Evolutionary conservation across 2,888 invertebrate species (phyloP), one percentile per base, ranked within the genome.

Genomic region (Lithophane semibrunnea): DNA sequence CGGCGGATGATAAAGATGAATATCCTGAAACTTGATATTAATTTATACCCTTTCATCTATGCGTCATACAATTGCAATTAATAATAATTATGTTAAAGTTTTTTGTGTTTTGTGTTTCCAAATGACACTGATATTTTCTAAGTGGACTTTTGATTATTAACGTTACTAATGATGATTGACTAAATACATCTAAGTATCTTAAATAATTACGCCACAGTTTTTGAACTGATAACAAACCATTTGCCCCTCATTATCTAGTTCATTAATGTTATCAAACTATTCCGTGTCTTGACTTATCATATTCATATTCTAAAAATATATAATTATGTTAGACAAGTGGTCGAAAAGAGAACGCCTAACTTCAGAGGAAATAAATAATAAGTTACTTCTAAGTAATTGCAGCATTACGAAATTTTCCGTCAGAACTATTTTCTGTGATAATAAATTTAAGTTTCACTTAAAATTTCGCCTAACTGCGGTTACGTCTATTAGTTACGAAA

Each of bases 401-500:
- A 47, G 21, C 13, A 21, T 79, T 76, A 82, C 24, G 77, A 68
- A 76, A 76, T 47, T 67, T 70, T 79, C 65, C 37, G 65, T 71
- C 65, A 49, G 47, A 60, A 65, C 77, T 56, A 65, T 80, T 82
- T 77, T 82, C 69, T 82, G 82, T 76, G 21, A 60, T 69, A 64
- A 47, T 82, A 76, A 82, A 52, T 52, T 67, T 52, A 49, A 60
- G 69, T 80, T 82, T 71, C 60, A 60, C 37, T 58, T 60, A 60
- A 66, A 73, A 73, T 79, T 77, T 77, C 52, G 47, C 58, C 29
- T 80, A 65, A n/a, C 77, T 56, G 73, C 64, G 64, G 83, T 81
- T 73, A 79, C 73, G 81, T 78, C 54, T 67, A 52, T 67, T 67
- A 72, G 72, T 83, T 83, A 60, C 21, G 64, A 83, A 78, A 68